These are phyloP conservation scores for Tetragonula clypearis DNA, from an alignment of 1,140 invertebrate species.

Conservation along the genomic window DNA sequence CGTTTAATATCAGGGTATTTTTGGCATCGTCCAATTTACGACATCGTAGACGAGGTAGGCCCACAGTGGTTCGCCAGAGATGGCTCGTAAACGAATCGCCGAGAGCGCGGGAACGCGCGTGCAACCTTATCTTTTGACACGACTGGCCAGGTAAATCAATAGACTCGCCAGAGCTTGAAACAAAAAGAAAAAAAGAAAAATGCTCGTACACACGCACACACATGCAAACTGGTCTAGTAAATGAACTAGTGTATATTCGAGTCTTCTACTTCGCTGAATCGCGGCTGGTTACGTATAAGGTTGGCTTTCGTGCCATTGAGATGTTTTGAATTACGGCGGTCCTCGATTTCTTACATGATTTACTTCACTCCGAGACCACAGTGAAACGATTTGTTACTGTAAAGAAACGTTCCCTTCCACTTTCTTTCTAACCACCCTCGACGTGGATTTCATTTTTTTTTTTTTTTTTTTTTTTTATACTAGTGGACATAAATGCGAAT, in stretches of 20 bases:
- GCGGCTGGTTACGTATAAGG: constrained; percentile 33
- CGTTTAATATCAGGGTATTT: constrained; percentile 29
- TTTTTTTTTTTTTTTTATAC: too few species aligned
- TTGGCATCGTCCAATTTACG: constrained; percentile 11
- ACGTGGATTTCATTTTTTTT: too few species aligned
- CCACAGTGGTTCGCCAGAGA: constrained; percentile 2
- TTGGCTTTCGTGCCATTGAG: constrained; percentile 52
- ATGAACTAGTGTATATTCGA: constrained; percentile 30
- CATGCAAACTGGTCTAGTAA: too few species aligned
- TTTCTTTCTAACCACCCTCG: neutral
- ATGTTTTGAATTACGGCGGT: constrained; percentile 47
- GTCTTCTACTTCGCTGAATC: constrained; percentile 53
- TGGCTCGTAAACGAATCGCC: constrained; percentile 38
- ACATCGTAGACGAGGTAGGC: neutral
- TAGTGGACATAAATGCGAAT: too few species aligned
- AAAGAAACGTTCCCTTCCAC: neutral
- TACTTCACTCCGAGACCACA: neutral
- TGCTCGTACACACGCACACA: neutral
- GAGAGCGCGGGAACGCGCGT: constrained; percentile 11
- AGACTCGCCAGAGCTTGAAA: constrained; percentile 30
- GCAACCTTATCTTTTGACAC: constrained; percentile 60
- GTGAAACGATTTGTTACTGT: neutral
- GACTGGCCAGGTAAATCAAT: constrained; percentile 63
- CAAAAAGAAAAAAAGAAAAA: constrained; percentile 27
- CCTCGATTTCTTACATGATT: constrained; percentile 45